Conservation (phyloP, 1,140 invertebrate genomes). For the Heliconius melpomene region DNA sequence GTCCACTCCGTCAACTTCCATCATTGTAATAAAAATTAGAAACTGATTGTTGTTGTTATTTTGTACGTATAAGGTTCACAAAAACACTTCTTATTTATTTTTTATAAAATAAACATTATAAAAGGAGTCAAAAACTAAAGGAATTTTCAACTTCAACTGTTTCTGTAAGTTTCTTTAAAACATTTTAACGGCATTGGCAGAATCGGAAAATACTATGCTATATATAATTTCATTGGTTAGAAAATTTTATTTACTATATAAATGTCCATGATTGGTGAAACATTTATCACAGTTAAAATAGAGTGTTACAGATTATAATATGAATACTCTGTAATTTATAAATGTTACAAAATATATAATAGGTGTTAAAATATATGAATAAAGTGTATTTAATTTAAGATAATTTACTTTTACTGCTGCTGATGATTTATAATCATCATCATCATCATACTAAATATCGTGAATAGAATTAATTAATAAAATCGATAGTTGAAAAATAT, state of each 20-base stretch:
- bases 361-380: background rate
- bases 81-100: conserved; percentile 13
- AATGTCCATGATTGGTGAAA: conserved; percentile 7
- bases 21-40: conserved; percentile 28
- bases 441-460: background rate
- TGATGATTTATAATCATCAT: background rate
- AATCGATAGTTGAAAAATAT: background rate
- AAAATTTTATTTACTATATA: conserved; percentile 24
- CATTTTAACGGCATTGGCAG: conserved; percentile 19
- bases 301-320: no score
- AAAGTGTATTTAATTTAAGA: background rate
- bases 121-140: conserved; percentile 24
- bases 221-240: conserved; percentile 16
- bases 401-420: background rate
- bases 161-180: conserved; percentile 24
- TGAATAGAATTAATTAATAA: background rate
- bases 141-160: conserved; percentile 48
- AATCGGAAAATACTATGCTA: background rate
- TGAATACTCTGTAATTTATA: no score
- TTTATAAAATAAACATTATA: conserved; percentile 30
- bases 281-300: background rate
- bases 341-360: background rate
- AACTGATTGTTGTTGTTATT: conserved; percentile 5
- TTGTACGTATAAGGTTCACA: background rate
- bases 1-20: conserved; percentile 71